Evolutionary conservation across 2,888 invertebrate genomes (phyloP), one percentile per base, ranked within the genome.

Genomic region (Euzetes globulus): DNA sequence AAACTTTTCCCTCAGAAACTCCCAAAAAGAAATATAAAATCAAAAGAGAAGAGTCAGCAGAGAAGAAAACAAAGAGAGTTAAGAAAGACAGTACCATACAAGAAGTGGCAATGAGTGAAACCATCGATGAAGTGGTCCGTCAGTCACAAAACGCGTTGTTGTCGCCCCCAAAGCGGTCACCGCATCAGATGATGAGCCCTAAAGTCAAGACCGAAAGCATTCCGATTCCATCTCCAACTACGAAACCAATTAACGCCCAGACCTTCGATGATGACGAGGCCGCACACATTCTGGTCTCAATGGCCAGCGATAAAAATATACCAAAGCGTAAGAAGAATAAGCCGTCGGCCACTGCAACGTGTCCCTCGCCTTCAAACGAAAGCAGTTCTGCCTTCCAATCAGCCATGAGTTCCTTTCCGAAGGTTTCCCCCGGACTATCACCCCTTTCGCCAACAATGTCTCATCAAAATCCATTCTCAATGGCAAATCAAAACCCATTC

Each of bases 111-210:
- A 75, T 78, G 72, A 77, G 78, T 71, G 77, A 77, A 17, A 77
- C 77, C n/a, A 77, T 78, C 72, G 76, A 77, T 74, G 65, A 75
- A 55, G 77, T 78, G 1, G 37, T 74, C 33, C 68, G 47, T 71
- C 52, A 47, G 25, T 72, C n/a, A 75, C 77, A 45, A 71, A 76
- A 25, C 71, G 72, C 19, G 75, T 76, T 45, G 73, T 75, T 33
- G 13, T 68, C 68, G 7, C 68, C 68, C 22, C 17, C 41, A 9
- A 68, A 68, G 25, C 60, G 60, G 3, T 68, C 68, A 45, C 68
- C 68, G 33, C 41, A 68, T 68, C 68, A 37, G 4, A 33, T 15
- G 19, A 19, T 45, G 45, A 68, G 68, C 19, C 68, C 68, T 11
- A 45, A 41, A 68, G 45, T 68, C 2, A 68, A 68, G 37, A 1